Base-by-base conservation (phyloP, 2,797 vertebrate genomes). In the Gila robusta region DNA sequence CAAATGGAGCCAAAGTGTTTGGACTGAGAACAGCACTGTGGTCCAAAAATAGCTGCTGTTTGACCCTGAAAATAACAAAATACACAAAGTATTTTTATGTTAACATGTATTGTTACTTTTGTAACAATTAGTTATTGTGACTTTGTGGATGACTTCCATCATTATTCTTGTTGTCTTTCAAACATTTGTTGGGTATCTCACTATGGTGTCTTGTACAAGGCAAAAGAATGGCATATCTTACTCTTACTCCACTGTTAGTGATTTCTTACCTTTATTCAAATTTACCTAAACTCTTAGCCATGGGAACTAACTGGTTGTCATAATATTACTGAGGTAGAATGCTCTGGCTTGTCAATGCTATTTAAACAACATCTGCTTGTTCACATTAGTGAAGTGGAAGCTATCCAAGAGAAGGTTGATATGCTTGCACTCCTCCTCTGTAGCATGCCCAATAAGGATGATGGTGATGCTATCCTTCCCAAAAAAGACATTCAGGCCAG, bases 41-140 rank as follows among this genome's bases (percentile, higher is more conserved):
- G 91, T 96, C 95, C 87, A 70, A 89, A 90, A 92, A 93, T 19
- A 96, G 88, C 91, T 93, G 95, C 91, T 96, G 94, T 91, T 96
- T 95, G 90, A 96, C 91, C 90, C 96, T 96, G 92, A 12, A 19
- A 71, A 66, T 70, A 14, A 49, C 32, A 49, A 87, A 8, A 83
- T 12, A 64, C 82, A 59, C 44, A 70, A 2, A 47, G 4, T 2
- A 64, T 35, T 19, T 6, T 54, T 23, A 32, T 39, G 49, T 6
- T 74, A 21, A 32, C 26, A 28, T 32, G 28, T 19, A 67, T 35
- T 35, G 66, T 69, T 69, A 21, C 1, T 10, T 2, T 35, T 39
- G n/a, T 17, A 32, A 17, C 64, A 66, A 6, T 39, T 39, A 66
- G 6, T 32, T 17, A 64, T 32, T 64, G 56, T 59, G 19, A 11